phyloP scores from a whole-genome alignment of 2,113 vertebrate species.

The human (Homo sapiens) region GRCh38 chr7:111337501-111338000 shows the following conservation, averaged over 20 bases:
- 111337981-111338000: neutral
- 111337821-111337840: neutral
- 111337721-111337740: neutral
- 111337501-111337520: neutral
- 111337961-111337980: neutral
- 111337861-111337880: neutral
- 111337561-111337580: neutral
- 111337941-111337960: neutral
- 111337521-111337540: neutral
- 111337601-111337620: neutral
- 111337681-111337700: neutral
- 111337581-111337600: neutral
- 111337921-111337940: neutral
- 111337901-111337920: neutral
- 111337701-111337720: neutral
- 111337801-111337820: neutral
- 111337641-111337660: neutral
- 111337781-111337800: neutral
- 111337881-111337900: neutral
- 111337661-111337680: neutral
- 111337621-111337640: neutral
- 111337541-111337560: neutral
- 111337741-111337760: neutral
- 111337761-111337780: neutral
- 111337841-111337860: neutral